A percentile compares a stretch with the other conserved stretches of the same genome.
These are phyloP conservation scores for Amniataba percoides DNA, from an alignment of 2,797 vertebrate genomes.

Conservation along the genomic window DNA sequence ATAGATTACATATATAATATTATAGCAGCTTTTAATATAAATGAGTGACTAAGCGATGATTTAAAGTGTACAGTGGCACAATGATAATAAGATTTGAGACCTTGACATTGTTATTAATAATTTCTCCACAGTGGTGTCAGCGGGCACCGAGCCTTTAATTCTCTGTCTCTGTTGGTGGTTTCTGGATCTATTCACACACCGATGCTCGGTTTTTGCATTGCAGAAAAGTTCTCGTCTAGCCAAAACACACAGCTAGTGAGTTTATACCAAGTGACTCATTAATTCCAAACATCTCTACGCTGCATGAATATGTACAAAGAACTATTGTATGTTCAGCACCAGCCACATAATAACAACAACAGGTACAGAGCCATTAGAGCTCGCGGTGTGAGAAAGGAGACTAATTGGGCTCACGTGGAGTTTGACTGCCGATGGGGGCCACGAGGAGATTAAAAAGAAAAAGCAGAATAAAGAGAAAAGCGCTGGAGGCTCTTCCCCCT, in stretches of 20 bases:
- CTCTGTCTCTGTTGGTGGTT: neutral
- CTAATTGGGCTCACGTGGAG: constrained; percentile 50
- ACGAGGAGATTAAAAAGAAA: constrained; percentile 44
- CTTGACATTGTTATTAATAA: neutral
- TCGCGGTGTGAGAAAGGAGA: constrained; percentile 15
- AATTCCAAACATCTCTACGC: neutral
- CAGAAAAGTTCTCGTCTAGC: neutral
- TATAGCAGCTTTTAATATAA: neutral
- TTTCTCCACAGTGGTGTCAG: neutral
- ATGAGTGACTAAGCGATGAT: neutral
- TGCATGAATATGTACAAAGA: constrained; percentile 11
- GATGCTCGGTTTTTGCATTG: neutral
- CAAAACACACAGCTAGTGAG: neutral
- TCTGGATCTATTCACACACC: neutral
- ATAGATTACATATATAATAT: neutral
- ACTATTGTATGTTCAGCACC: constrained; percentile 11
- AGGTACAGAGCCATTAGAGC: constrained; percentile 26
- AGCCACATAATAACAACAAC: neutral
- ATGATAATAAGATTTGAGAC: neutral
- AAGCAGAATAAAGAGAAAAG: constrained; percentile 9
- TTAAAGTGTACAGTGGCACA: neutral
- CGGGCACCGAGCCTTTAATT: neutral
- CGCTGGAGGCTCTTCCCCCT: constrained; percentile 34
- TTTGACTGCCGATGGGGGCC: constrained; percentile 32
- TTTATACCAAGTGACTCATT: constrained; percentile 27